These are phyloP conservation scores for Speoplatyrhinus poulsoni DNA, from an alignment of 2,113 vertebrate species.

Conservation along the genomic window DNA sequence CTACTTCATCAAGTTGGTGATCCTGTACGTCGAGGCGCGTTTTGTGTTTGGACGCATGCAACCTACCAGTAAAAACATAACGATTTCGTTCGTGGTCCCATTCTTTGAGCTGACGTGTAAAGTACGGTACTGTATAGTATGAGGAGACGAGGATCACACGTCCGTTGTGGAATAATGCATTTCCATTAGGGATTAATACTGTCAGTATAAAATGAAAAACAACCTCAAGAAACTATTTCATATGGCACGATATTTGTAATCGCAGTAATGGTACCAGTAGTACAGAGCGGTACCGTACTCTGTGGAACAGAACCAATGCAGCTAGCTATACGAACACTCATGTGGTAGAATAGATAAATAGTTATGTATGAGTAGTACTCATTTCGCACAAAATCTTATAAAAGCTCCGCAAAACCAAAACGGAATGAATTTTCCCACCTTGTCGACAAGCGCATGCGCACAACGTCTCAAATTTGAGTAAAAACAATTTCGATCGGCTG, in stretches of 20 bases:
- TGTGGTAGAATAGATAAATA: neutral
- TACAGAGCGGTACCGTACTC: no score
- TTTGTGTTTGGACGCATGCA: neutral
- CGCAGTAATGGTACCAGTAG: neutral
- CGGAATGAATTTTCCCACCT: constrained; percentile 56
- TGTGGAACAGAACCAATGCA: neutral
- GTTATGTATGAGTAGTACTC: neutral
- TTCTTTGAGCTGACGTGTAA: neutral
- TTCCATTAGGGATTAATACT: no score
- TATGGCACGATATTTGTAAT: neutral
- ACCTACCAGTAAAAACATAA: neutral
- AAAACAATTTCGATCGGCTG: neutral
- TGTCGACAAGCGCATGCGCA: constrained; percentile 45
- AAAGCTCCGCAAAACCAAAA: neutral
- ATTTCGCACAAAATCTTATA: constrained; percentile 4
- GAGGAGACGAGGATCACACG: neutral
- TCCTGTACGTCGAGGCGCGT: neutral
- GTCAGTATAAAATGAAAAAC: neutral
- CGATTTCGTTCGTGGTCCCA: neutral
- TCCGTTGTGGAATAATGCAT: neutral
- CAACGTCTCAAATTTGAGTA: neutral
- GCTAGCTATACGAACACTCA: constrained; percentile 34
- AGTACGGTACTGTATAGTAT: neutral
- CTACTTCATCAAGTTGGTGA: neutral
- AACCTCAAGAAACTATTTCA: neutral